Base-by-base conservation (phyloP, 2,113 vertebrate species). In the Oryzias celebensis region DNA sequence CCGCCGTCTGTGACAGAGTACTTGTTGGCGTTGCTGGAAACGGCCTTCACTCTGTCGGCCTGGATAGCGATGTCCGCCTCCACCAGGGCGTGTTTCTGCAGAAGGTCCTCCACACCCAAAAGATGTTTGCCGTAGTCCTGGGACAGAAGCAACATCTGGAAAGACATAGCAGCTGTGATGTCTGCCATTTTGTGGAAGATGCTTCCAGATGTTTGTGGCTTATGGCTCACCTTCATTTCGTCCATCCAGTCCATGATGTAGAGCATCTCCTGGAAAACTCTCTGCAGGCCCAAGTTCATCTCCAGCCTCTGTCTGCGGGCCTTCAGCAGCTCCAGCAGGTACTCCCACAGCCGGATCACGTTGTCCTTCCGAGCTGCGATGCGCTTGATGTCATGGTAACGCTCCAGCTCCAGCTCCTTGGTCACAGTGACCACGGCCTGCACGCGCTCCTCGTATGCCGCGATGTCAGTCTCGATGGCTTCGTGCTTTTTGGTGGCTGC, bases 231-330 rank as follows among this genome's bases (percentile, higher is more conserved):
- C 95, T 98, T 98, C 95, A 98, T 98, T 86, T 98, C 96, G 0
- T 98, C 96, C 96, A 98, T 98, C 96, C 96, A 98, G 91, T 98
- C 96, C 96, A 98, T 98, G 77, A 98, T 96, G 89, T 96, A 91
- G 0, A 98, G 93, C 96, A 98, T 98, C 80, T 98, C 96, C 91
- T 98, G 96, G 92, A 98, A 98, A 75, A 98, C 95, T 51, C 95
- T 95, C 80, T 98, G 96, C 80, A 98, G 86, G 0, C 94, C 95
- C 22, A 98, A 92, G 86, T 95, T 97, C 93, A 95, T 95, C 91
- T 98, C 97, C 44, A 98, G 93, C 0, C 97, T 83, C 72, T 92
- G 93, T 6, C 96, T 83, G 3, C 96, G 92, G 0, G 95, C 96
- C 62, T 91, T 91, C 51, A 98, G 94, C 68, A 98, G 92, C 80